These are phyloP conservation scores for Slavum lentiscoides DNA, from an alignment of 2,888 invertebrate species.

Conservation along the genomic window DNA sequence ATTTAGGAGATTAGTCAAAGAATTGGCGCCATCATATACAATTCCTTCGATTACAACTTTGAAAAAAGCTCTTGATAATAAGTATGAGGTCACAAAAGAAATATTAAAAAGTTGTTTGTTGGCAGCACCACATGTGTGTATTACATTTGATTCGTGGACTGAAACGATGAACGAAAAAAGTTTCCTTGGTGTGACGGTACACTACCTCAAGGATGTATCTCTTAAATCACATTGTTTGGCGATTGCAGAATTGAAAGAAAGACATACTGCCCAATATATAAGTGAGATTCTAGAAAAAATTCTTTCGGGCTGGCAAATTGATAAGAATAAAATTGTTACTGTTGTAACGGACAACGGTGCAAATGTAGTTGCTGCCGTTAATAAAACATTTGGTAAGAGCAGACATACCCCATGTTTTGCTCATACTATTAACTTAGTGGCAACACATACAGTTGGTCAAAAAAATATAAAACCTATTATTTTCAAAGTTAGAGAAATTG, in stretches of 20 bases:
- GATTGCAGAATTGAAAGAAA: conserved; percentile 58
- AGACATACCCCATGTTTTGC: conserved; percentile 59
- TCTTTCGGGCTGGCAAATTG: conserved; percentile 57
- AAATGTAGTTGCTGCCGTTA: conserved; percentile 58
- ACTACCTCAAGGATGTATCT: conserved; percentile 56
- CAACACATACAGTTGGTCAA: conserved; percentile 54
- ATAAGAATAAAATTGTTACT: conserved; percentile 57
- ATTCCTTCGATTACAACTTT: conserved; percentile 54
- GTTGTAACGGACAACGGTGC: conserved; percentile 57
- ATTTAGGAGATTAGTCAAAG: conserved; percentile 36
- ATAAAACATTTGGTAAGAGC: conserved; percentile 57
- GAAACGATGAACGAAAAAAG: conserved; percentile 57
- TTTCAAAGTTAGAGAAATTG: conserved; percentile 20
- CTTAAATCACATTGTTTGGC: conserved; percentile 56
- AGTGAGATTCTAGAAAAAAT: conserved; percentile 57
- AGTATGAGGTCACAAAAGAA: conserved; percentile 8
- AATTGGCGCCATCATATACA: conserved; percentile 20
- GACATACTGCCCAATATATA: conserved; percentile 59
- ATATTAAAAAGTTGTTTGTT: conserved; percentile 28
- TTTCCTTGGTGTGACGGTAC: conserved; percentile 58
- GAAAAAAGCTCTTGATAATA: conserved; percentile 19
- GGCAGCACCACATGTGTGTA: conserved; percentile 23
- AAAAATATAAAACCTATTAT: conserved; percentile 16
- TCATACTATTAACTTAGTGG: conserved; percentile 59
- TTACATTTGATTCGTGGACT: conserved; percentile 57